Evolutionary conservation across 2,888 invertebrate genomes (phyloP), one percentile per base, ranked within the genome.

Genomic region (Clanis bilineata): DNA sequence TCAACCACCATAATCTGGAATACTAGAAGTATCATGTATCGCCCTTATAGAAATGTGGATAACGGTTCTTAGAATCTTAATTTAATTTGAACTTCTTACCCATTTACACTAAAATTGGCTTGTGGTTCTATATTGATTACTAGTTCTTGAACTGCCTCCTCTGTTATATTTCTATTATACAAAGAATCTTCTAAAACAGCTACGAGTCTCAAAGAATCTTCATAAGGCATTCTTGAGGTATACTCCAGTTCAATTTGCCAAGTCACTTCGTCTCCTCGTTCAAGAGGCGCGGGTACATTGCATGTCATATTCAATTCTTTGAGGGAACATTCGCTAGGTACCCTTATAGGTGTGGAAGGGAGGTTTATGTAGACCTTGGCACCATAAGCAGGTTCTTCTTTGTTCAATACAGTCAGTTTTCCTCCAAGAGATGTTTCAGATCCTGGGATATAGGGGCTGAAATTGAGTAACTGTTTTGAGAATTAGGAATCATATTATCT

Each of bases 241-340:
- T 86, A 87, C 56, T 91, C 90, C n/a, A 92, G 58, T 69, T 90
- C 89, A 9, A 92, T 77, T 7, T 84, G 81, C 83, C 83, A 90
- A 6, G 70, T 62, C 0, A 85, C 67, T 1, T 71, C 65, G 59
- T 84, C 79, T 3, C 74, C 67, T 64, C 88, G 81, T 3, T 73
- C 68, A 3, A 92, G 63, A 0, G 90, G 89, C 12, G 84, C 78
- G 25, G 88, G 86, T 0, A 90, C 68, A 39, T 77, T 67, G 59
- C 91, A 92, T 0, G 71, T 82, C 66, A 91, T 79, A 9, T 77
- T 76, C 0, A 81, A 59, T 1, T 74, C 73, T 68, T 81, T 69
- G 5, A 90, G 69, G 0, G 79, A 76, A 60, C 91, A 92, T 2
- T 77, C 79, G 15, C 76, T 79, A 2, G 87, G 90, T 0, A 90